Percentiles rank a stretch among this genome's conserved stretches.
phyloP scores from a whole-genome alignment of 2,797 vertebrate species.

The Chlorospingus flavigularis region DNA sequence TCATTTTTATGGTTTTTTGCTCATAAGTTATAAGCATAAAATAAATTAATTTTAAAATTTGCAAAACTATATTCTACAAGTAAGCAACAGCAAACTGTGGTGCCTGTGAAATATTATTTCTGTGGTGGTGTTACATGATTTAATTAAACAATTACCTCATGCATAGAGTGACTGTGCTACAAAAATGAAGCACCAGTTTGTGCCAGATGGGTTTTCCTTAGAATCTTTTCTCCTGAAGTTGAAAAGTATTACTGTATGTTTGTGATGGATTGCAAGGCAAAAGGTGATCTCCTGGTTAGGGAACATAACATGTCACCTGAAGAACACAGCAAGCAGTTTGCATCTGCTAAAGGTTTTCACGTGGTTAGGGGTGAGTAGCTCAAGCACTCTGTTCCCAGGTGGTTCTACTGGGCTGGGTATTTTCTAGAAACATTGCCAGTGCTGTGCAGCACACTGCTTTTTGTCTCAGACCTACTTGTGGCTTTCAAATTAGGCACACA shows the following conservation, averaged over 20 bases:
- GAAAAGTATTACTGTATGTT: background rate
- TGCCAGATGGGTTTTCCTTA: background rate
- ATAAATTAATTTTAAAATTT: background rate
- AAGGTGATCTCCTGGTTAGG: background rate
- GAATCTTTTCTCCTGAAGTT: background rate
- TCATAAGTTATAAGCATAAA: background rate
- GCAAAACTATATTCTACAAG: background rate
- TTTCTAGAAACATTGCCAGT: background rate
- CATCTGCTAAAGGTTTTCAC: background rate
- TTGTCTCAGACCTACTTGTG: background rate
- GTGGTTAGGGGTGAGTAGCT: background rate
- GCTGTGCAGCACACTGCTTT: accelerated
- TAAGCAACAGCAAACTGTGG: background rate
- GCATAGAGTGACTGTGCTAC: background rate
- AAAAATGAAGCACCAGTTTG: background rate
- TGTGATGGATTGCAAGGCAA: background rate
- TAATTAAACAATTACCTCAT: background rate
- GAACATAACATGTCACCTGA: background rate
- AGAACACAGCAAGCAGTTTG: background rate
- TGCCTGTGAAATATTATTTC: background rate
- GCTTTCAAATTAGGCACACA: background rate
- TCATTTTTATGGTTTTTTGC: accelerated
- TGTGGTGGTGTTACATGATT: background rate
- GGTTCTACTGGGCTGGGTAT: background rate
- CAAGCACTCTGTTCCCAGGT: background rate